Evolutionary conservation across 2,888 invertebrate species (phyloP).

Genomic region (Cyclophora albipunctata): DNA sequence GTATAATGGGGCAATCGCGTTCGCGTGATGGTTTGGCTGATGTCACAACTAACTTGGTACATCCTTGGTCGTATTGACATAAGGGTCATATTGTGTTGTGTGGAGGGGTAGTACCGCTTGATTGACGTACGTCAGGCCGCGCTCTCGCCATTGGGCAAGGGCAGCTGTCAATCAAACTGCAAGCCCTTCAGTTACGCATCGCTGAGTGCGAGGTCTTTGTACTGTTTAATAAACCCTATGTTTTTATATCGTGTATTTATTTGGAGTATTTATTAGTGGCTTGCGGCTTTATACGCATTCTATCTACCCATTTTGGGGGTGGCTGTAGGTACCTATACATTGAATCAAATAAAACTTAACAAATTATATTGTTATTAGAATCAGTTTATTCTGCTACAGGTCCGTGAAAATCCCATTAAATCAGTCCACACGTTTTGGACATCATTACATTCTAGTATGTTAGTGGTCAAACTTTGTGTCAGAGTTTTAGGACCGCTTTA

Average conservation of each 20-base stretch:
- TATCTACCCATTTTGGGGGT: no score
- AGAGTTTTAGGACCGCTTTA: no score
- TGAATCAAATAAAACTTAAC: no score
- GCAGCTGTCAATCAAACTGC: constrained; percentile 85
- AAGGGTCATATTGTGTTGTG: constrained; percentile 37
- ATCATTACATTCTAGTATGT: no score
- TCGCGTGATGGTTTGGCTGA: constrained; percentile 61
- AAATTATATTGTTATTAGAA: no score
- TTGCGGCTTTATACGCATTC: no score
- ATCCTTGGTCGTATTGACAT: constrained; percentile 33
- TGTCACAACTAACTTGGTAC: constrained; percentile 35
- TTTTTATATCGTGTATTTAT: constrained; percentile 2
- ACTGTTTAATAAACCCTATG: constrained; percentile 18
- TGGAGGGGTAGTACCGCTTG: constrained; percentile 62
- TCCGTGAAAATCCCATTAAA: no score
- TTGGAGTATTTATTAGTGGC: constrained; percentile 5
- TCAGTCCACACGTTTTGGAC: no score
- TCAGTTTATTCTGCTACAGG: no score
- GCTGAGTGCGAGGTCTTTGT: constrained; percentile 35
- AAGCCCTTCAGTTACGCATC: constrained; percentile 60
- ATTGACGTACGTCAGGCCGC: constrained; percentile 88
- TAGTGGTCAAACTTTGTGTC: no score
- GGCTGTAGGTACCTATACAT: no score
- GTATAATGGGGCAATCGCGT: constrained; percentile 74
- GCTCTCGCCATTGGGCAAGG: constrained; percentile 85